Evolutionary conservation across 2,113 vertebrate genomes (phyloP).

Genomic region (Nannobrachium achirus): DNA sequence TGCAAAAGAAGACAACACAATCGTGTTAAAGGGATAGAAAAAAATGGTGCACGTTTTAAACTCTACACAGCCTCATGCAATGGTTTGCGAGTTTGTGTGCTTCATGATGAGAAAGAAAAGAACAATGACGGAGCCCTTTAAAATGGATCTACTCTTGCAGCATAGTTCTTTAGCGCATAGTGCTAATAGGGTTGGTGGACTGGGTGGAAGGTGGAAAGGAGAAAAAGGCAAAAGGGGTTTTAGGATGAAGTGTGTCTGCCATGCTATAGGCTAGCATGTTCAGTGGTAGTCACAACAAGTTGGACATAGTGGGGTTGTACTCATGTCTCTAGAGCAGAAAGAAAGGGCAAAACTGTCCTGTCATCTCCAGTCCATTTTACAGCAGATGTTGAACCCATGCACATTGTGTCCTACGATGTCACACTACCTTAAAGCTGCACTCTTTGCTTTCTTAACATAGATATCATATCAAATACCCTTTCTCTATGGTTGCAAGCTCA

Average conservation of each 20-base stretch:
- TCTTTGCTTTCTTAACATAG: slow-evolving; percentile 23
- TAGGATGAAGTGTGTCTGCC: slow-evolving; percentile 34
- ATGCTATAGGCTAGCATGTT: slow-evolving; percentile 41
- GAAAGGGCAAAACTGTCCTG: slow-evolving; percentile 43
- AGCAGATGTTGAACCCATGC: slow-evolving; percentile 38
- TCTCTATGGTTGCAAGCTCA: slow-evolving; percentile 46
- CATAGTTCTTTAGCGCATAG: slow-evolving; percentile 78
- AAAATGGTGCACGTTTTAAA: slow-evolving; percentile 63
- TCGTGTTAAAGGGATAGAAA: slow-evolving; percentile 76
- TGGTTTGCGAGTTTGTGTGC: slow-evolving; percentile 52
- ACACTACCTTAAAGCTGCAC: slow-evolving; percentile 41
- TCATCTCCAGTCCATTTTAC: slow-evolving; percentile 38
- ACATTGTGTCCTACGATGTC: slow-evolving; percentile 29
- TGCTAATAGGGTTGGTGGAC: slow-evolving; percentile 46
- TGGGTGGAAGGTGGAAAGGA: slow-evolving; percentile 19
- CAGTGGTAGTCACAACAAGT: slow-evolving; percentile 42
- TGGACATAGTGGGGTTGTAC: slow-evolving; percentile 47
- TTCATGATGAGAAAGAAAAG: slow-evolving; percentile 46
- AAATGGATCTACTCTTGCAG: slow-evolving; percentile 80
- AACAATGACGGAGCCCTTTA: slow-evolving; percentile 79
- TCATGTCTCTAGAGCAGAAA: slow-evolving; percentile 21
- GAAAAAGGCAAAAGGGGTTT: slow-evolving; percentile 28
- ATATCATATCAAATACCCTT: background rate
- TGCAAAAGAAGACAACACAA: slow-evolving; percentile 52
- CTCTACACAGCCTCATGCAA: slow-evolving; percentile 71